Conservation (phyloP, 2,888 invertebrate genomes). For the Cistogaster globosa region DNA sequence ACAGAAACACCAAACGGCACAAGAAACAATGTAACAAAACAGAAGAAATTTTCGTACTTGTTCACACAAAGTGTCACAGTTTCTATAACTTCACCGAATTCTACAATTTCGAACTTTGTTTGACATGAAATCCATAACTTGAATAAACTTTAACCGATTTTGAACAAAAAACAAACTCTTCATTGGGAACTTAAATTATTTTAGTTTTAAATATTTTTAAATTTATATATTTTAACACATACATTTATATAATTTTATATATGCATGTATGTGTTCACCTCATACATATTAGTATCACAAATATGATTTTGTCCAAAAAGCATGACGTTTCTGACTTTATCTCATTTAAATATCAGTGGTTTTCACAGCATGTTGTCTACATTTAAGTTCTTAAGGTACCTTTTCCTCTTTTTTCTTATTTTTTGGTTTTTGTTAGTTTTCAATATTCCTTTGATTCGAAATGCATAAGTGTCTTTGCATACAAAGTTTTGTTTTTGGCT, state of each 20-base stretch:
- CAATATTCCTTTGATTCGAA: not conserved
- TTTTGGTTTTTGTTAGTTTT: conserved; percentile 14
- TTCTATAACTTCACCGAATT: no score
- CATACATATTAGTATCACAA: conserved; percentile 58
- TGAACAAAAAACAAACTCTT: not conserved
- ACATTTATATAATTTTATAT: not conserved
- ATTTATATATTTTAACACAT: not conserved
- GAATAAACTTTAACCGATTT: not conserved
- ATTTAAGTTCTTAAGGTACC: conserved; percentile 29
- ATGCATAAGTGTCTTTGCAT: conserved; percentile 34
- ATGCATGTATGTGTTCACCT: not conserved
- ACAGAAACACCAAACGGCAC: no score
- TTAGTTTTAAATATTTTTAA: not conserved
- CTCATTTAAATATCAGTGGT: conserved; percentile 70
- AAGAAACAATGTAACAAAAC: no score
- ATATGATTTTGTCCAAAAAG: conserved; percentile 70
- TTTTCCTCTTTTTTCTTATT: conserved; percentile 29
- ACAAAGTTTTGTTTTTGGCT: conserved; percentile 7
- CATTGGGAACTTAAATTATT: not conserved
- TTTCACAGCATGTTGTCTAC: conserved; percentile 66
- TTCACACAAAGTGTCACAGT: no score
- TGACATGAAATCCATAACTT: no score
- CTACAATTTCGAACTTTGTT: no score
- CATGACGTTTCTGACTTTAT: conserved; percentile 71
- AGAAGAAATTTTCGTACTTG: no score